Percentiles rank a stretch among this genome's conserved stretches.
Evolutionary conservation across 1,140 invertebrate species (phyloP).

Genomic region (Drosophila bocki): DNA sequence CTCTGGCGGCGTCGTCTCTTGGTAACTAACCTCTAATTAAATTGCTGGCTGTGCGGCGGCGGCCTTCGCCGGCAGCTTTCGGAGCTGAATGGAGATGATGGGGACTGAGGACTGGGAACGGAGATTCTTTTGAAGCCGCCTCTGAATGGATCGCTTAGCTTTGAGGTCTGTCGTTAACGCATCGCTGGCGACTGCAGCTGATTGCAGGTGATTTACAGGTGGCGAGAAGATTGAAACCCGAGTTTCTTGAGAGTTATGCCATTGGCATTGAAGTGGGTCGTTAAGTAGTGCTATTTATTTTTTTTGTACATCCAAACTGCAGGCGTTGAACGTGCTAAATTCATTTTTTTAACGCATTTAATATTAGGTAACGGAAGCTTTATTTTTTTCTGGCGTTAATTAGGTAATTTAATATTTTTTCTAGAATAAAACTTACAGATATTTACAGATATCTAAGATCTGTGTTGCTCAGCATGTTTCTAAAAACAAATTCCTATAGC

Average conservation of each 20-base stretch:
- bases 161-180: conserved; percentile 43
- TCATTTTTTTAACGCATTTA: conserved; percentile 5
- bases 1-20: conserved; percentile 20
- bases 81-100: conserved; percentile 28
- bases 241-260: conserved; percentile 26
- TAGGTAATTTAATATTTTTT: neutral
- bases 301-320: conserved; percentile 22
- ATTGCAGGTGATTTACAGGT: conserved; percentile 23
- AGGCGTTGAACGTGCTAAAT: conserved; percentile 17
- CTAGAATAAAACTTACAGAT: no score
- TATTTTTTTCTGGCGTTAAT: neutral
- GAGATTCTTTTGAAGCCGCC: conserved; percentile 22
- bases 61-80: conserved; percentile 42
- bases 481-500: neutral
- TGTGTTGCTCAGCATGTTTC: neutral
- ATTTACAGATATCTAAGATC: neutral
- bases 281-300: conserved; percentile 15
- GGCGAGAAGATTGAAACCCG: conserved; percentile 12
- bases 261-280: conserved; percentile 26
- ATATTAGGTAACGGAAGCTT: neutral
- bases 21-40: conserved; percentile 55
- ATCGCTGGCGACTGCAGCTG: conserved; percentile 30
- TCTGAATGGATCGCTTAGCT: conserved; percentile 48
- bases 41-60: conserved; percentile 35
- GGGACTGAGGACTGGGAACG: conserved; percentile 2